Conservation (phyloP, 2,797 vertebrate genomes). For the Phoxinus dragarum region DNA sequence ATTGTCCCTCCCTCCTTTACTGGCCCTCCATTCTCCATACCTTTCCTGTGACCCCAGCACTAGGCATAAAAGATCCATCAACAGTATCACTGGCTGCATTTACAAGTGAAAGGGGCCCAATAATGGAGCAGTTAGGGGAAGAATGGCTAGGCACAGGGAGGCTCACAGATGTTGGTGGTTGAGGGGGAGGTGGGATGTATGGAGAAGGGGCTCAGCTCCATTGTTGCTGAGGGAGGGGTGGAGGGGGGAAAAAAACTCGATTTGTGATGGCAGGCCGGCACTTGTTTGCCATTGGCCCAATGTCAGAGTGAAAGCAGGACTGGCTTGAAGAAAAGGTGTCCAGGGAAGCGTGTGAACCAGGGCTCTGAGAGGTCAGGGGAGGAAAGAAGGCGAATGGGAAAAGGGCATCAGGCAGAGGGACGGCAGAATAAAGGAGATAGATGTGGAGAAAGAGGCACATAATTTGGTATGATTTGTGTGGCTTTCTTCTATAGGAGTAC, state of each 20-base stretch:
- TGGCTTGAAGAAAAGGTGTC: conserved; percentile 50
- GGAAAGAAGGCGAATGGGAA: conserved; percentile 22
- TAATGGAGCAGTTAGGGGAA: conserved; percentile 89
- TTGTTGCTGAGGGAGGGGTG: conserved; percentile 86
- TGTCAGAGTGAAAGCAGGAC: conserved; percentile 32
- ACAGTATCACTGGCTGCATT: conserved; percentile 78
- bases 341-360: conserved; percentile 53
- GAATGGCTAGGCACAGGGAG: conserved; percentile 84
- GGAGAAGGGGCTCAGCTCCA: conserved; percentile 78
- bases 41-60: conserved; percentile 66
- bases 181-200: conserved; percentile 78
- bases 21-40: conserved; percentile 61
- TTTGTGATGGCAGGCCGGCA: conserved; percentile 37
- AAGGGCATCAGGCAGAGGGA: conserved; percentile 25
- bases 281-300: conserved; percentile 31
- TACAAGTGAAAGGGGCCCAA: conserved; percentile 87
- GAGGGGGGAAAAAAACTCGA: conserved; percentile 50
- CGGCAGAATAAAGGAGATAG: conserved; percentile 2
- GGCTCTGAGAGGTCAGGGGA: conserved; percentile 32
- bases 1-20: conserved; percentile 57
- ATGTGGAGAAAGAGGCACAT: conserved; percentile 34
- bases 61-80: conserved; percentile 68
- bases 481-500: conserved; percentile 35
- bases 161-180: conserved; percentile 88
- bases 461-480: conserved; percentile 53